Evolutionary conservation across 2,797 vertebrate species (phyloP), one percentile per base, ranked within the genome.

Genomic region (Trichosurus vulpecula): DNA sequence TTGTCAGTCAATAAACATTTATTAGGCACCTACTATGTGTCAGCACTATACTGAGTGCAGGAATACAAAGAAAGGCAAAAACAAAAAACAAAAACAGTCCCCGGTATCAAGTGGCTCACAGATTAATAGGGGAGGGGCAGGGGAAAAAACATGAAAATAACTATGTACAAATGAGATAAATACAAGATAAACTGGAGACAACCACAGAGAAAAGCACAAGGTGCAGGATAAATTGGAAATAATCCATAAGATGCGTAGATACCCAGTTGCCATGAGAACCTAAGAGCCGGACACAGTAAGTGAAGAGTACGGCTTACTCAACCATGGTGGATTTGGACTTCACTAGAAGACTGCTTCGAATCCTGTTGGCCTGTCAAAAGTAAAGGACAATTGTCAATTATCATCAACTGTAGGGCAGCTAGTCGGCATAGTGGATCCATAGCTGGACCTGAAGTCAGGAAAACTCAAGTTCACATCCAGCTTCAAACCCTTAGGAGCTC

Each of bases 1-100:
- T 47, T 93, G 61, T 92, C 31, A 93, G 53, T 66, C 58, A 96
- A 93, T 91, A 93, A 90, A 81, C 11, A 94, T 29, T 57, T 96
- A 35, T 61, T 92, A 35, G 14, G 90, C 56, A 90, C 29, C 54
- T 52, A 6, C 92, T 94, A n/a, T 92, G 35, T 91, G 93, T 51
- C 5, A 81, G 87, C 30, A 92, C 27, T 56, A 27, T 19, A 47
- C 31, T 93, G 41, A 97, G 74, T 93, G 35, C 4, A 29, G 25
- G 74, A 87, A 51, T 12, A 87, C 16, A 41, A 41, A 74, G n/a
- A 74, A 74, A 41, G n/a, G 16, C 16, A 41, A 74, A 41, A 74
- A n/a, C 5, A n/a, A 2, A 66, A 66, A n/a, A 4, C 2, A 81
- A 81, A 74, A 81, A 25, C 3, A 87, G 41, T 4, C 9, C 41